These are phyloP conservation scores for Andrena marginata DNA, from an alignment of 2,888 invertebrate genomes.

Conservation along the genomic window DNA sequence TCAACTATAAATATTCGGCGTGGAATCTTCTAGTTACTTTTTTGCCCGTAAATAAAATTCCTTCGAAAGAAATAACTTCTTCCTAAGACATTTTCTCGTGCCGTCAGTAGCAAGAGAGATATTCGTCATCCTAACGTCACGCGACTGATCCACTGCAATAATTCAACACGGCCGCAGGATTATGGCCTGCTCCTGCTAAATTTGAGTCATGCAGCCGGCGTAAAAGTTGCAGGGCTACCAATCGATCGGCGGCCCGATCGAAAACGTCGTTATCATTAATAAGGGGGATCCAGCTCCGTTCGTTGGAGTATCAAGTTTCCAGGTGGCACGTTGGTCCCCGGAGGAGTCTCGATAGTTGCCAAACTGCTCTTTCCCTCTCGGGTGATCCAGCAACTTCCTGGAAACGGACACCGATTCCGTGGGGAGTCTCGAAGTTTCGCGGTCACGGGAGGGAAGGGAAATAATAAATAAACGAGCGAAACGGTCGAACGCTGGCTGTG, in stretches of 20 bases:
- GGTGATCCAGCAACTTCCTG: constrained; percentile 52
- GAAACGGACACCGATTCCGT: constrained; percentile 63
- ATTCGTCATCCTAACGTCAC: too few relatives aligned
- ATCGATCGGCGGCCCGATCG: constrained; percentile 13
- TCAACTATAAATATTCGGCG: too few relatives aligned
- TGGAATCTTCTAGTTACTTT: too few relatives aligned
- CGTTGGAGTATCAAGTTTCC: constrained; percentile 41
- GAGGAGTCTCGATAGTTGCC: constrained; percentile 52
- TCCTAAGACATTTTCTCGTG: too few relatives aligned
- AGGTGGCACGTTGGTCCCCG: constrained; percentile 40
- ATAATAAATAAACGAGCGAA: constrained; percentile 64
- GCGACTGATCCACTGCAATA: neutral
- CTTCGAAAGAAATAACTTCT: too few relatives aligned
- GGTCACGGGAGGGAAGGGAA: constrained; percentile 26
- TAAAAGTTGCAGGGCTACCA: constrained; percentile 12
- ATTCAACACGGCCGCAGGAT: neutral
- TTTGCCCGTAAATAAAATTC: too few relatives aligned
- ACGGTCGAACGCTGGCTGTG: constrained; percentile 18
- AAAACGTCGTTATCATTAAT: constrained; percentile 53
- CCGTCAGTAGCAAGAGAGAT: too few relatives aligned
- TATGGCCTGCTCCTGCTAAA: neutral
- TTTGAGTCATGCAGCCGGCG: neutral
- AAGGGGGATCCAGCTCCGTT: constrained; percentile 25
- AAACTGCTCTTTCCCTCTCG: constrained; percentile 47
- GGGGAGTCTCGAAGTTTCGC: constrained; percentile 64